Evolutionary conservation across 2,797 vertebrate species (phyloP).

Genomic region (Neopelma chrysocephalum): DNA sequence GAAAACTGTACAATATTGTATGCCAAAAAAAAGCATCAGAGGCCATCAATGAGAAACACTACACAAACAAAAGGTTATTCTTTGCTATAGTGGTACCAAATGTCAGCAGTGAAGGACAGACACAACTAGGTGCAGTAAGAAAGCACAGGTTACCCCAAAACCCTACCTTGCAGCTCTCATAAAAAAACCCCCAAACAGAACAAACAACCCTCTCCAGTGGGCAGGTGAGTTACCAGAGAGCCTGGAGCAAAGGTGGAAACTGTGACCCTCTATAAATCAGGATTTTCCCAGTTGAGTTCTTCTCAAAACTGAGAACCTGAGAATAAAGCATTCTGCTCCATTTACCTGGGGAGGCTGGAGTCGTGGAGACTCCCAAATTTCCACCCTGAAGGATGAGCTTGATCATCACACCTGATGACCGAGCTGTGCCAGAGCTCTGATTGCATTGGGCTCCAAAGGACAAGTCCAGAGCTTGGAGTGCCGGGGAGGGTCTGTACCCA

Average conservation of each 20-base stretch:
- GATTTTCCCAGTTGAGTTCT: not conserved
- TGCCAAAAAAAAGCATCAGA: not conserved
- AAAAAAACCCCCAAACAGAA: not conserved
- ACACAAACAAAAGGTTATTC: not conserved
- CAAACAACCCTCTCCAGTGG: not conserved
- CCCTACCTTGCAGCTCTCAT: not conserved
- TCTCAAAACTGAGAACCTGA: not conserved
- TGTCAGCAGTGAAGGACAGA: conserved; percentile 3
- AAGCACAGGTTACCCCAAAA: not conserved
- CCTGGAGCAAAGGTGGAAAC: not conserved
- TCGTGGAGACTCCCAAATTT: not conserved
- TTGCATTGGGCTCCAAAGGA: not conserved
- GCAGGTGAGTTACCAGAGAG: not conserved
- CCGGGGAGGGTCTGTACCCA: not conserved
- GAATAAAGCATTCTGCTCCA: not conserved
- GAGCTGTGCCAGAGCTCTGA: not conserved
- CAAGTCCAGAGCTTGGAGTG: not conserved
- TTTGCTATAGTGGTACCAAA: not conserved
- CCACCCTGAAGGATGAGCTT: not conserved
- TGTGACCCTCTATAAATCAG: not conserved
- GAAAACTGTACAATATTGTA: conserved; percentile 53
- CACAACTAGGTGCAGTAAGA: not conserved
- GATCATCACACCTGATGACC: not conserved
- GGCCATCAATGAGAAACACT: not conserved
- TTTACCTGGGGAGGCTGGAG: not conserved